Evolutionary conservation across 2,113 vertebrate species (phyloP).

Genomic region (Salvelinus namaycush): DNA sequence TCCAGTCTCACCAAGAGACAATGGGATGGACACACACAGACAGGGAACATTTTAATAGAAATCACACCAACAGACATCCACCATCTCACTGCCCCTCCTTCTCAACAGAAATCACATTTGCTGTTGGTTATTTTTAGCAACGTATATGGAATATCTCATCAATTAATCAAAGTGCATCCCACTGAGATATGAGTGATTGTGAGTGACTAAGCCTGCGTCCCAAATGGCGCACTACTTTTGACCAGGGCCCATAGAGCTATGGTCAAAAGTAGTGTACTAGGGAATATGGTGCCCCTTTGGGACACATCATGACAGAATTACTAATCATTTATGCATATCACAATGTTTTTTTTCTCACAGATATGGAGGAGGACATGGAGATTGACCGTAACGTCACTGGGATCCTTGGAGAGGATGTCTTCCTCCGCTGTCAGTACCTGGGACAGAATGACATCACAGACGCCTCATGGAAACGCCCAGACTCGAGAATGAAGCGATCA

Average conservation of each 20-base stretch:
- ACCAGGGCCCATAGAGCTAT: no score
- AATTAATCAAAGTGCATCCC: background rate
- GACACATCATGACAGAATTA: background rate
- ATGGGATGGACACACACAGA: constrained; percentile 5
- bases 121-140: constrained; percentile 20
- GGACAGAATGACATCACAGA: constrained; percentile 22
- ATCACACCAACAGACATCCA: constrained; percentile 35
- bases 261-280: no score
- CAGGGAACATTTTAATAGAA: constrained; percentile 15
- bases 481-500: background rate
- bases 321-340: background rate
- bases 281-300: background rate
- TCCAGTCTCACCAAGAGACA: constrained; percentile 26
- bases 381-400: constrained; percentile 48
- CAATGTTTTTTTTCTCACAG: constrained; percentile 20
- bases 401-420: constrained; percentile 58
- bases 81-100: constrained; percentile 22
- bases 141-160: constrained; percentile 8
- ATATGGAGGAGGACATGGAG: constrained; percentile 3
- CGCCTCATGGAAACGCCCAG: constrained; percentile 53
- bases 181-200: background rate
- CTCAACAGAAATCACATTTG: constrained; percentile 27
- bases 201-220: background rate
- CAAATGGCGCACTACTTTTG: no score
- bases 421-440: constrained; percentile 64